Percentiles rank a stretch among this genome's conserved stretches.
Evolutionary conservation across 2,888 invertebrate genomes (phyloP).

Genomic region (Petrophora chlorosata): DNA sequence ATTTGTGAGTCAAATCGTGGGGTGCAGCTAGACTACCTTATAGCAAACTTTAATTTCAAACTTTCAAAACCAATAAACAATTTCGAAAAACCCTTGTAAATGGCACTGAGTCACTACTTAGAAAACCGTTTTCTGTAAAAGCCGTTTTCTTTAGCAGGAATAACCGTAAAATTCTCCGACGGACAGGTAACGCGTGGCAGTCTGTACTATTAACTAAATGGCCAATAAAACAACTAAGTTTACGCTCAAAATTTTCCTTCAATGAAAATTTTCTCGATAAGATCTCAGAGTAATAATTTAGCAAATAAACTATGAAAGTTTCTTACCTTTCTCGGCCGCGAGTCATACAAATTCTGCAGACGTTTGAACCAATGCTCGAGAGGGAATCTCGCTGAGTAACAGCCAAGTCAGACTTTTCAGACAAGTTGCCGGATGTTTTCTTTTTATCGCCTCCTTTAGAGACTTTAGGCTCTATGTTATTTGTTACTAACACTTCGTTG

Average conservation of each 20-base stretch:
- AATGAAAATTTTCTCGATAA: slow-evolving; percentile 5
- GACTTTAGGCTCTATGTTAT: slow-evolving; percentile 50
- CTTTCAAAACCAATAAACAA: too few relatives aligned
- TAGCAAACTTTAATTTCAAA: too few relatives aligned
- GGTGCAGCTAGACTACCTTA: too few relatives aligned
- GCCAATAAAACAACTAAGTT: slow-evolving; percentile 28
- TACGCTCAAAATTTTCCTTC: slow-evolving; percentile 21
- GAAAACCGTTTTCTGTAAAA: background rate
- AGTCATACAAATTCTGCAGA: slow-evolving; percentile 87
- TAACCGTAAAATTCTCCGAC: slow-evolving; percentile 18
- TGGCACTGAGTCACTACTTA: background rate
- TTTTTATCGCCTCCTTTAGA: slow-evolving; percentile 60
- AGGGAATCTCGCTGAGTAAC: slow-evolving; percentile 68
- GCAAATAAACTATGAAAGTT: slow-evolving; percentile 36
- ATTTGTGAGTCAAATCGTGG: too few relatives aligned
- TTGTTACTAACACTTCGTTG: slow-evolving; percentile 60
- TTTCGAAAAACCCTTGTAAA: background rate
- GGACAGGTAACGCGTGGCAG: slow-evolving; percentile 3
- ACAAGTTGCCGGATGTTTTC: slow-evolving; percentile 59
- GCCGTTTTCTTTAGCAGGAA: background rate
- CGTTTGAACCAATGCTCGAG: slow-evolving; percentile 83
- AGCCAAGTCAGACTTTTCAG: slow-evolving; percentile 64
- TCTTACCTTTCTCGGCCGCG: slow-evolving; percentile 71
- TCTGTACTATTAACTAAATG: slow-evolving; percentile 22
- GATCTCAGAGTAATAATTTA: slow-evolving; percentile 25